Percentiles rank a stretch among this genome's conserved stretches.
Conservation (phyloP, 1,140 invertebrate genomes). For the Sminthurides bifidus region DNA sequence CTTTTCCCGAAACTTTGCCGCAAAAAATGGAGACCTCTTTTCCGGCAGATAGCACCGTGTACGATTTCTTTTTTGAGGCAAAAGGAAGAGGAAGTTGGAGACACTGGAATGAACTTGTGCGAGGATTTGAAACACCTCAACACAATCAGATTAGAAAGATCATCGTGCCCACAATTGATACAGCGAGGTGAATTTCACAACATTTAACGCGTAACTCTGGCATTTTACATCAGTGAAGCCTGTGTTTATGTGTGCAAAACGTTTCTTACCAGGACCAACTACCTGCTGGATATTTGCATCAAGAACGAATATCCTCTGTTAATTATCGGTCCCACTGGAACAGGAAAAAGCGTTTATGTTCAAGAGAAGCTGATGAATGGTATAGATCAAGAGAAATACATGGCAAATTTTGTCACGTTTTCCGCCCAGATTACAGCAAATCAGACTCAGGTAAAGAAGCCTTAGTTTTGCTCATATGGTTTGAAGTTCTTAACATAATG, state of each 20-base stretch:
- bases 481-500: background rate
- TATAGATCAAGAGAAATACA: slow-evolving; percentile 56
- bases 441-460: slow-evolving; percentile 56
- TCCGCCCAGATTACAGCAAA: slow-evolving; percentile 76
- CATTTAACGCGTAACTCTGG: slow-evolving; percentile 38
- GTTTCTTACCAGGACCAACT: slow-evolving; percentile 38
- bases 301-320: slow-evolving; percentile 55
- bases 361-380: slow-evolving; percentile 73
- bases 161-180: slow-evolving; percentile 73
- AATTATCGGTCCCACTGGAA: slow-evolving; percentile 79
- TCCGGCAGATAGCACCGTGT: slow-evolving; percentile 39
- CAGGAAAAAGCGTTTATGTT: slow-evolving; percentile 82
- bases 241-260: slow-evolving; percentile 3
- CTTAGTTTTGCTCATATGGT: background rate
- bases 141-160: slow-evolving; percentile 57
- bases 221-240: background rate
- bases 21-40: slow-evolving; percentile 12
- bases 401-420: slow-evolving; percentile 73
- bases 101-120: slow-evolving; percentile 40
- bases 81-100: slow-evolving; percentile 39
- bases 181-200: slow-evolving; percentile 49
- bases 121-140: slow-evolving; percentile 33
- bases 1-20: slow-evolving; percentile 18
- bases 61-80: slow-evolving; percentile 43
- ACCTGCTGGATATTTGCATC: slow-evolving; percentile 55